These are phyloP conservation scores for Eidolon dupreanum DNA, from an alignment of 2,797 vertebrate genomes.

Conservation along the genomic window DNA sequence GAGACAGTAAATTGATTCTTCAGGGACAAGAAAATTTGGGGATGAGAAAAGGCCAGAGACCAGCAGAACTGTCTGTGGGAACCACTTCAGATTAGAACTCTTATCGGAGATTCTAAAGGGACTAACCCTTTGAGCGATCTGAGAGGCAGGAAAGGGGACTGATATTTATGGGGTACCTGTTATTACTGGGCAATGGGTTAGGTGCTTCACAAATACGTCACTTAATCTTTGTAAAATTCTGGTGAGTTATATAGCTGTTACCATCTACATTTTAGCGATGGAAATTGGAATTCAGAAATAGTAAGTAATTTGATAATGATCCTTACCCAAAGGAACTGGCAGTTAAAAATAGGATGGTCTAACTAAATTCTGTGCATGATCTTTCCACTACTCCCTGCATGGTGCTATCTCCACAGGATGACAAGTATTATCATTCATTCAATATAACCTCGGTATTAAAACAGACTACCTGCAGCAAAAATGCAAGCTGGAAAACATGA, in stretches of 20 bases:
- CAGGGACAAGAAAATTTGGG: neutral
- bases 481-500: neutral
- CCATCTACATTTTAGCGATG: neutral
- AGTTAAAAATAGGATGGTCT: neutral
- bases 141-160: neutral
- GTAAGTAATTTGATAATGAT: neutral
- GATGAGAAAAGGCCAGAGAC: neutral
- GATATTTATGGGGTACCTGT: neutral
- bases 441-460: neutral
- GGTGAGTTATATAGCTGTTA: neutral
- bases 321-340: neutral
- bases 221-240: neutral
- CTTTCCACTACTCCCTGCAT: neutral
- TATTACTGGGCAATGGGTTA: neutral
- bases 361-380: neutral
- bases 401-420: neutral
- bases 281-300: neutral
- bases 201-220: neutral
- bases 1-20: conserved; percentile 17
- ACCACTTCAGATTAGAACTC: neutral
- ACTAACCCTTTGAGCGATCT: neutral
- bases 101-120: neutral
- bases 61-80: neutral
- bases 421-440: neutral
- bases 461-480: neutral